phyloP scores from a whole-genome alignment of 2,888 invertebrate species.

The Dichetophora obliterata region DNA sequence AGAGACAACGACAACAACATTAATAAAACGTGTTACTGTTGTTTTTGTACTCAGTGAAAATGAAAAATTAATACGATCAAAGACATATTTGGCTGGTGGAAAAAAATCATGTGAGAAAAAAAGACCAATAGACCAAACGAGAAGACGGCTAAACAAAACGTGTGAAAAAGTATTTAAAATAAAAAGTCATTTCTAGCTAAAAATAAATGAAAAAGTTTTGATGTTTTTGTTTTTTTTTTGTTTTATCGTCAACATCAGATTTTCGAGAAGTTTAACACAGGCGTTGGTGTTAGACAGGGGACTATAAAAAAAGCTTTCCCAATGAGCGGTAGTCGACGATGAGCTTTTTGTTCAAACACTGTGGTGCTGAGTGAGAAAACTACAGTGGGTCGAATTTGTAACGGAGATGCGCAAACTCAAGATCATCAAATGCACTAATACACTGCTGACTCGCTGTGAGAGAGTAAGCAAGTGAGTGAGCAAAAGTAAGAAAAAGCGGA shows the following conservation, averaged over 20 bases:
- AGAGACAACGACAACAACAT: slow-evolving; percentile 65
- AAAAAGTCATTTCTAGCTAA: slow-evolving; percentile 48
- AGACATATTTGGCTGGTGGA: slow-evolving; percentile 70
- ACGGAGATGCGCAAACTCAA: slow-evolving; percentile 48
- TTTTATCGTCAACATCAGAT: slow-evolving; percentile 48
- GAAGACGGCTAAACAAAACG: slow-evolving; percentile 37
- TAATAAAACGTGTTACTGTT: slow-evolving; percentile 44
- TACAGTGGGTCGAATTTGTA: background rate
- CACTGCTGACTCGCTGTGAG: background rate
- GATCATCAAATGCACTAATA: slow-evolving; percentile 17
- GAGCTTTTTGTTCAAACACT: slow-evolving; percentile 43
- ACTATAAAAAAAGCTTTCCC: slow-evolving; percentile 49
- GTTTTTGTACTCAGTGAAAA: slow-evolving; percentile 45
- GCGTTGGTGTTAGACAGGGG: background rate
- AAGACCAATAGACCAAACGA: slow-evolving; percentile 41
- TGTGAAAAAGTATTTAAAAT: slow-evolving; percentile 33
- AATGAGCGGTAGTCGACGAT: background rate
- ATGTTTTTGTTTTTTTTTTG: slow-evolving; percentile 4
- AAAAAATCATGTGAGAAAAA: slow-evolving; percentile 57
- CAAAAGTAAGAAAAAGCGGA: background rate
- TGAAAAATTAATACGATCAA: slow-evolving; percentile 62
- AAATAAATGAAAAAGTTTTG: slow-evolving; percentile 57
- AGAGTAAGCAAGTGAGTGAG: background rate
- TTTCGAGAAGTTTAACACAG: slow-evolving; percentile 16
- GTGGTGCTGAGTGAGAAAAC: background rate